Conservation (phyloP, 2,797 vertebrate genomes). For the Columba guinea region DNA sequence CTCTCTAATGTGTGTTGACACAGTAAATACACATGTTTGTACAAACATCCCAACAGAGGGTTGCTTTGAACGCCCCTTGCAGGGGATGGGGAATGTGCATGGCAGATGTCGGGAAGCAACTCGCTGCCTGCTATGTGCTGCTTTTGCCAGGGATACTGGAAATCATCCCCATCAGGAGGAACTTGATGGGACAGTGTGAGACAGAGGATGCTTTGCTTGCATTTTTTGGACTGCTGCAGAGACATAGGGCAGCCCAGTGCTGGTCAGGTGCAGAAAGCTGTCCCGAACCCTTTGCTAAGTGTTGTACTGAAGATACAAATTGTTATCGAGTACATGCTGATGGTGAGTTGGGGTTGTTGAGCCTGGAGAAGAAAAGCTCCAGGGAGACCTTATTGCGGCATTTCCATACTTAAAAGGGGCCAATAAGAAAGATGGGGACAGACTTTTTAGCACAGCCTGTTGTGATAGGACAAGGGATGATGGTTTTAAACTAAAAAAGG, state of each 20-base stretch:
- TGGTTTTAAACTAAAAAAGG: too few relatives aligned
- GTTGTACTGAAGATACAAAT: accelerated
- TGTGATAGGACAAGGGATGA: too few relatives aligned
- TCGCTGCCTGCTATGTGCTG: accelerated
- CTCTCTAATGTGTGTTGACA: slow-evolving; percentile 44
- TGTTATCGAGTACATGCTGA: background rate
- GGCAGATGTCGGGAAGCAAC: slow-evolving; percentile 57
- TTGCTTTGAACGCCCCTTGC: slow-evolving; percentile 19
- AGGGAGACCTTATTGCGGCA: too few relatives aligned
- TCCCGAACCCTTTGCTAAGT: background rate
- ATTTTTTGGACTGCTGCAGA: background rate
- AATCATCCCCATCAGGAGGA: background rate
- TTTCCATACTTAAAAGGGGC: too few relatives aligned
- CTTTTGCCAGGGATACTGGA: background rate
- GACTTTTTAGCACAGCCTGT: too few relatives aligned
- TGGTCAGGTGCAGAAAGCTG: background rate
- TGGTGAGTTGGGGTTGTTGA: background rate
- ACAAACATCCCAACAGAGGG: slow-evolving; percentile 30
- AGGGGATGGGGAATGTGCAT: slow-evolving; percentile 16
- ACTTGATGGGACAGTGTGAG: accelerated
- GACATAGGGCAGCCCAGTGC: background rate
- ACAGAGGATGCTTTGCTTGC: background rate
- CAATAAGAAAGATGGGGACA: too few relatives aligned
- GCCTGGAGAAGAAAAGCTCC: too few relatives aligned
- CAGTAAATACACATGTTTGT: slow-evolving; percentile 48